Conservation (phyloP, 2,888 invertebrate species). For the Acheta domesticus region DNA sequence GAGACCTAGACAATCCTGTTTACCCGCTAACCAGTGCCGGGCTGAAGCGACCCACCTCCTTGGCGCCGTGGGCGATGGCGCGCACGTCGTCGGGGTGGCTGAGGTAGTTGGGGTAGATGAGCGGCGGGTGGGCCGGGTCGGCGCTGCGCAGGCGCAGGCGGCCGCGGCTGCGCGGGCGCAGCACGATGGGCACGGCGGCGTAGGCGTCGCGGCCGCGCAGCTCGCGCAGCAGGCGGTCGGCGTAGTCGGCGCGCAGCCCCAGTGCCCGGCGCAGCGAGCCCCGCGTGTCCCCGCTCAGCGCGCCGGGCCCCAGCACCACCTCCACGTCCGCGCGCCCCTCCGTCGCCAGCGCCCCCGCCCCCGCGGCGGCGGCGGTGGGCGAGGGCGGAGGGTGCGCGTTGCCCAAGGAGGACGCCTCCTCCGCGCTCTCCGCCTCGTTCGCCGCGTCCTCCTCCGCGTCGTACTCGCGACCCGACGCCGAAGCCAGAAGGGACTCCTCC, state of each 20-base stretch:
- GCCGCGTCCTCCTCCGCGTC: no score
- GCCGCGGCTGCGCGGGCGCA: constrained; percentile 66
- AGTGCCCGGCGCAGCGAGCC: constrained; percentile 55
- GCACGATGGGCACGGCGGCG: constrained; percentile 57
- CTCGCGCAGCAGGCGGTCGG: constrained; percentile 47
- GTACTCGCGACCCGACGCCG: no score
- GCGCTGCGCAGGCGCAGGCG: constrained; percentile 59
- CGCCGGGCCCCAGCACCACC: constrained; percentile 74
- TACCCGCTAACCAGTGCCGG: no score
- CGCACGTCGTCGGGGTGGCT: constrained; percentile 62
- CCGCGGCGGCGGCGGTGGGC: no score
- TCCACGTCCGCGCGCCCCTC: constrained; percentile 57
- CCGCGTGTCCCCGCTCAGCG: constrained; percentile 68
- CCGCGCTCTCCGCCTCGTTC: constrained; percentile 44
- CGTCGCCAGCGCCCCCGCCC: constrained; percentile 33
- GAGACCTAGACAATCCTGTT: no score
- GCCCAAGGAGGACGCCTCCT: no score
- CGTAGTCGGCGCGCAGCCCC: constrained; percentile 55
- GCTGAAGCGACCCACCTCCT: constrained; percentile 45
- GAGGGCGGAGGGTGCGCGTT: neutral
- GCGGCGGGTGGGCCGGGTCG: constrained; percentile 66
- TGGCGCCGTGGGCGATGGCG: constrained; percentile 61
- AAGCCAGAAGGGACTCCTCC: no score
- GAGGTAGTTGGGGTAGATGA: constrained; percentile 75
- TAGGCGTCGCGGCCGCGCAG: constrained; percentile 44